A percentile compares a stretch with the other conserved stretches of the same genome.
Conservation (phyloP, 2,113 vertebrate genomes). For the Saguinus imperator region DNA sequence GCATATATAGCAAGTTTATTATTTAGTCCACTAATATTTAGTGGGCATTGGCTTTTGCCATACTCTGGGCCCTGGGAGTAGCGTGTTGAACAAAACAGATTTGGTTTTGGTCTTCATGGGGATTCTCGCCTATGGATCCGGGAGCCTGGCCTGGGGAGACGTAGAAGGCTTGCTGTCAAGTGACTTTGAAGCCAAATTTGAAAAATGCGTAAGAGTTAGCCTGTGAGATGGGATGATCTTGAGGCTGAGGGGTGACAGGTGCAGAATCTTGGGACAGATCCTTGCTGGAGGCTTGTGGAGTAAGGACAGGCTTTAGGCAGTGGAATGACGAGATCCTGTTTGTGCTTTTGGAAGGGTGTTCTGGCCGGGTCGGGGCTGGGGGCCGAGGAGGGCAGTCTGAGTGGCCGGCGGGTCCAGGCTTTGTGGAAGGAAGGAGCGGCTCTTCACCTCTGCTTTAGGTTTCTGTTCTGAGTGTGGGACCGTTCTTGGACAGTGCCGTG, state of each 20-base stretch:
- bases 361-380: not conserved
- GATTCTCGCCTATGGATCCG: not conserved
- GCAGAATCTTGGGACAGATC: not conserved
- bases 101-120: not conserved
- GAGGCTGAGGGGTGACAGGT: not conserved
- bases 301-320: not conserved
- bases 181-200: not conserved
- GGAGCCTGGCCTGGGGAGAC: not conserved
- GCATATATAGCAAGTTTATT: not conserved
- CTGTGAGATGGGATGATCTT: not conserved
- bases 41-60: not conserved
- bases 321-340: not conserved
- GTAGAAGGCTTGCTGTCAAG: not conserved
- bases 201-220: not conserved
- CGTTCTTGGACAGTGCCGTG: not conserved
- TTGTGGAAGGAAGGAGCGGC: conserved; percentile 38
- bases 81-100: not conserved
- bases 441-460: conserved; percentile 24
- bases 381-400: not conserved
- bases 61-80: not conserved
- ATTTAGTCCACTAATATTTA: not conserved
- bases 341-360: not conserved
- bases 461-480: not conserved
- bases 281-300: not conserved
- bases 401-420: not conserved